phyloP scores from a whole-genome alignment of 2,888 invertebrate genomes.

The Chaetogeoica ovagalla region DNA sequence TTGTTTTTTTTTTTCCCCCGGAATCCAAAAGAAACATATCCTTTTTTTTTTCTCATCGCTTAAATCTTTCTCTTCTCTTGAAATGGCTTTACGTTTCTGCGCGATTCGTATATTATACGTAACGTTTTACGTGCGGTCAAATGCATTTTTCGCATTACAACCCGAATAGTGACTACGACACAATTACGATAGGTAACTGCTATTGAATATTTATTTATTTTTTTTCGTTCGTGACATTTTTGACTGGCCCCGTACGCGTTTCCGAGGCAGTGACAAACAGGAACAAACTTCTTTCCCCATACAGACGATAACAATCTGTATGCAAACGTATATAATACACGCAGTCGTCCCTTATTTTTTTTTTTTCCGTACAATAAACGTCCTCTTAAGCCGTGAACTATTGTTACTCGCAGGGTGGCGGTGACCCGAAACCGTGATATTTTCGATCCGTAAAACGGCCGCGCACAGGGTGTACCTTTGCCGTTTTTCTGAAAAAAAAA shows the following conservation, averaged over 20 bases:
- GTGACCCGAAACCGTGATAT: neutral
- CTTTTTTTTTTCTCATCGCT: no score
- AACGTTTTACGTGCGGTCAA: neutral
- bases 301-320: constrained; percentile 14
- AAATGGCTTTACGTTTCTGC: neutral
- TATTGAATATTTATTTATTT: neutral
- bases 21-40: neutral
- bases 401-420: neutral
- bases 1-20: neutral
- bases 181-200: neutral
- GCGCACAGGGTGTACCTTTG: no score
- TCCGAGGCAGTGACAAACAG: constrained; percentile 18
- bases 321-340: neutral
- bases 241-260: neutral
- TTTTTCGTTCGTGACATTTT: neutral
- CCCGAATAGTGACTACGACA: neutral
- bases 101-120: neutral
- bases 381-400: neutral
- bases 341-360: neutral
- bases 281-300: constrained; percentile 21
- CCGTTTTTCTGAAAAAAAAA: no score
- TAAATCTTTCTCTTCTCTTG: neutral
- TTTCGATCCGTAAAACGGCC: neutral
- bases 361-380: neutral
- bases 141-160: neutral